A percentile compares a stretch with the other conserved stretches of the same genome.
Evolutionary conservation across 2,113 vertebrate species (phyloP).

Genomic region (Polyodon spathula): DNA sequence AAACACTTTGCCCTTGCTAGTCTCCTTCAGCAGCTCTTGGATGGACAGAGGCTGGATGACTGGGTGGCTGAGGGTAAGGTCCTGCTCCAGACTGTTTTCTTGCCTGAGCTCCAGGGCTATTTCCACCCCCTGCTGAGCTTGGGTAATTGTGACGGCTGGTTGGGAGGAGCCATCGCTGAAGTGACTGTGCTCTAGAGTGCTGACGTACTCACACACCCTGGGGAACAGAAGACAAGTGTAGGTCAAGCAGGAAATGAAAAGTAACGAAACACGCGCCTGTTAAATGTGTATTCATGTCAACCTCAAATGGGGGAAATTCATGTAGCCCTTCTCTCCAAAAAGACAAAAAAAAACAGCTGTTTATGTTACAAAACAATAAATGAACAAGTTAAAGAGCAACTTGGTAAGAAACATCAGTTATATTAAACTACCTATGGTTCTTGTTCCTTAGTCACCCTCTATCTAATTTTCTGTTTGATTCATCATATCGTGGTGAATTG

Average conservation of each 20-base stretch:
- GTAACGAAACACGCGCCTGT: neutral
- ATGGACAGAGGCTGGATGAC: constrained; percentile 78
- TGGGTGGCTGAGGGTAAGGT: constrained; percentile 61
- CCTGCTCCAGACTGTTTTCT: constrained; percentile 49
- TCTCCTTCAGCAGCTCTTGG: constrained; percentile 81
- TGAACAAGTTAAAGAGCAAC: too few species aligned
- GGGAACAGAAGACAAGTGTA: constrained; percentile 20
- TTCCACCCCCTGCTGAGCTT: constrained; percentile 60
- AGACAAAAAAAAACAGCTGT: too few species aligned
- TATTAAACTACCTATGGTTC: too few species aligned
- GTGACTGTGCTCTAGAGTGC: constrained; percentile 85
- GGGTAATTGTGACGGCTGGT: constrained; percentile 71
- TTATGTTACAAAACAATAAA: too few species aligned
- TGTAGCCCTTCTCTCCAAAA: too few species aligned
- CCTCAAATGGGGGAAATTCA: too few species aligned
- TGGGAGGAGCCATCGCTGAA: constrained; percentile 78
- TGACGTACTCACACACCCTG: constrained; percentile 92
- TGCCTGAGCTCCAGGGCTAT: constrained; percentile 46
- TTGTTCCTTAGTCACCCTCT: too few species aligned
- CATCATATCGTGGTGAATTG: too few species aligned
- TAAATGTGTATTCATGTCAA: neutral
- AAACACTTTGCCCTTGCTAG: constrained; percentile 57
- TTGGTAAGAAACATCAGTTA: too few species aligned
- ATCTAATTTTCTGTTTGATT: too few species aligned
- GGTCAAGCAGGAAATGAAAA: neutral